Conservation (phyloP, 2,888 invertebrate genomes). For the Gastrophysa polygoni region DNA sequence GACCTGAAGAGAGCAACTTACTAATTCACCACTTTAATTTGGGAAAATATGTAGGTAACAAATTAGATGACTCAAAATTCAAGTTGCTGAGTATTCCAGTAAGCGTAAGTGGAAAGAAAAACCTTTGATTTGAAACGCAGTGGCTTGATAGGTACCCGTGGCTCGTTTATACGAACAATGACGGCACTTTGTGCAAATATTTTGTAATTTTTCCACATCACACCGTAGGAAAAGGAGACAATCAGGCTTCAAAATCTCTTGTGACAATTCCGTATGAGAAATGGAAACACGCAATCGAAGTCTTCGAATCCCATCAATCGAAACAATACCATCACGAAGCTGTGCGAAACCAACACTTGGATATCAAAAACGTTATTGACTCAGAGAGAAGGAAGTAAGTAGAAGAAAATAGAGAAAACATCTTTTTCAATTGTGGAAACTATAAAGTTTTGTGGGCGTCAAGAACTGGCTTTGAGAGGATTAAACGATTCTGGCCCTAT, state of each 20-base stretch:
- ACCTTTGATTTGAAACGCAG: neutral
- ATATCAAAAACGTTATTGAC: neutral
- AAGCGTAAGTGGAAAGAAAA: constrained; percentile 1
- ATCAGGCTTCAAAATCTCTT: neutral
- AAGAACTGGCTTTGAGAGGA: constrained; percentile 29
- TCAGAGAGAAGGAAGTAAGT: neutral
- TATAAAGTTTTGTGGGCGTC: constrained; percentile 26
- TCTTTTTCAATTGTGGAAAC: constrained; percentile 23
- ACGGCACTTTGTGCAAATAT: neutral
- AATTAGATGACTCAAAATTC: neutral
- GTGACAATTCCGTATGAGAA: constrained; percentile 4
- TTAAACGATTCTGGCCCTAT: constrained; percentile 21
- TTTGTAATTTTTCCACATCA: constrained; percentile 4
- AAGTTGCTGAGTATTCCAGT: constrained; percentile 6
- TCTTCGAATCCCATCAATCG: constrained; percentile 5
- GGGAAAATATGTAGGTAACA: constrained; percentile 1
- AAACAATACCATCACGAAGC: constrained; percentile 1
- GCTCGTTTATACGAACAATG: constrained; percentile 10
- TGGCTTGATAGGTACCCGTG: constrained; percentile 7
- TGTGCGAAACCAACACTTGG: constrained; percentile 12
- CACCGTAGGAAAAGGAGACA: constrained; percentile 1
- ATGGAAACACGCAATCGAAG: constrained; percentile 3
- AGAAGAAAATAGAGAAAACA: constrained; percentile 19
- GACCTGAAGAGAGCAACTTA: neutral
- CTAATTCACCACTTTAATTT: constrained; percentile 5